Evolutionary conservation across 2,888 invertebrate genomes (phyloP).

Genomic region (Dascillus cervinus): DNA sequence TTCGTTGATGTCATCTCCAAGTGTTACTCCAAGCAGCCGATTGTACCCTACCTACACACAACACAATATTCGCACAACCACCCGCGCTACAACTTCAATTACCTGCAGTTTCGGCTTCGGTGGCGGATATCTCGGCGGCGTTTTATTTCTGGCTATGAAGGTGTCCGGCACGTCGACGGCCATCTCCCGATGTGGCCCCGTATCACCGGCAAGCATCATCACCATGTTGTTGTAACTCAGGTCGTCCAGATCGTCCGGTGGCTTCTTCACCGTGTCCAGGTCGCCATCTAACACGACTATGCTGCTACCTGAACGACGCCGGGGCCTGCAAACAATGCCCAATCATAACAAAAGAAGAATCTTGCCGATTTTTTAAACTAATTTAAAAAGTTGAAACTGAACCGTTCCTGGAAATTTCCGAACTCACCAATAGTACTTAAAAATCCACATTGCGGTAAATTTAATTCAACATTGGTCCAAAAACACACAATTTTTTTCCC

Average conservation of each 20-base stretch:
- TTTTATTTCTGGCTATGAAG: conserved; percentile 85
- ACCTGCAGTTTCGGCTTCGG: conserved; percentile 62
- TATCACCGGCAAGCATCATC: conserved; percentile 87
- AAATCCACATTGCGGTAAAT: too few species aligned
- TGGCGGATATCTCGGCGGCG: conserved; percentile 84
- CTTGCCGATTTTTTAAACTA: not conserved
- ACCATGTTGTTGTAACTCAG: conserved; percentile 62
- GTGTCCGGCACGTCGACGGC: conserved; percentile 97
- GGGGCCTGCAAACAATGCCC: conserved; percentile 55
- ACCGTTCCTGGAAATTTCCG: conserved; percentile 1
- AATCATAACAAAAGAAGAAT: not conserved
- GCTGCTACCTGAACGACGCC: conserved; percentile 71
- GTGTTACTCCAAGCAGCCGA: conserved; percentile 35
- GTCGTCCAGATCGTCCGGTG: conserved; percentile 49
- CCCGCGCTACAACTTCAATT: too few species aligned
- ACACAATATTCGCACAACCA: too few species aligned
- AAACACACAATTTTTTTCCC: too few species aligned
- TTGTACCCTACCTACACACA: conserved; percentile 44
- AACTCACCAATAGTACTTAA: conserved; percentile 38
- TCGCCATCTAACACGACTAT: conserved; percentile 74
- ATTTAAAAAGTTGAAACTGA: not conserved
- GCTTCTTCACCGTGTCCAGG: conserved; percentile 52
- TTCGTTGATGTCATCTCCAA: conserved; percentile 46
- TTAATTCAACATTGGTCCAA: too few species aligned
- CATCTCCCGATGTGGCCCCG: conserved; percentile 92